A percentile compares a stretch with the other conserved stretches of the same genome.
Evolutionary conservation across 2,797 vertebrate species (phyloP).

Genomic region (Delichon dasypus): DNA sequence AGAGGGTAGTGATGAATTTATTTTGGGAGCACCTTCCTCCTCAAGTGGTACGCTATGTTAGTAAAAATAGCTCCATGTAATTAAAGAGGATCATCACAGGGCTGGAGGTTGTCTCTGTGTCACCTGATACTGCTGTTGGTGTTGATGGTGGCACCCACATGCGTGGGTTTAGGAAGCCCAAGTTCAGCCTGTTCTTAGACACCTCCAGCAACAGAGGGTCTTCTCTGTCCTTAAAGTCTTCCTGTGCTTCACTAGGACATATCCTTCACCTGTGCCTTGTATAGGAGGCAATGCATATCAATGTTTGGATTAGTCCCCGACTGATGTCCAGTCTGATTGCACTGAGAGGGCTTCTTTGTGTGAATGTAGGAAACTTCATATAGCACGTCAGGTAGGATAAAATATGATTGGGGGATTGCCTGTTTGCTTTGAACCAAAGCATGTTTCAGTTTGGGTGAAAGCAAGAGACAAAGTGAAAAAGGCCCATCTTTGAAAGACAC

Average conservation of each 20-base stretch:
- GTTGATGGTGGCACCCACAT: not conserved
- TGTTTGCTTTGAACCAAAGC: not conserved
- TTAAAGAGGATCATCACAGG: not conserved
- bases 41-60: not conserved
- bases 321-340: not conserved
- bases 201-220: not conserved
- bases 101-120: not conserved
- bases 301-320: not conserved
- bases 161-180: not conserved
- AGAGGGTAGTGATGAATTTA: not conserved
- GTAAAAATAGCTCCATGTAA: conserved; percentile 15
- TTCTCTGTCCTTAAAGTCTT: not conserved
- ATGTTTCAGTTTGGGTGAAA: not conserved
- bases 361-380: not conserved
- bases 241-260: not conserved
- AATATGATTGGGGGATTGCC: not conserved
- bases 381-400: not conserved
- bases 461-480: not conserved
- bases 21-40: not conserved
- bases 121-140: not conserved
- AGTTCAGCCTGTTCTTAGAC: not conserved
- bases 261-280: not conserved
- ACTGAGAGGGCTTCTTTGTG: not conserved
- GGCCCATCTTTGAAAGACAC: not conserved
- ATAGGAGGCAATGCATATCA: not conserved